Evolutionary conservation across 2,888 invertebrate species (phyloP).

Genomic region (Lamellibrachia satsuma): DNA sequence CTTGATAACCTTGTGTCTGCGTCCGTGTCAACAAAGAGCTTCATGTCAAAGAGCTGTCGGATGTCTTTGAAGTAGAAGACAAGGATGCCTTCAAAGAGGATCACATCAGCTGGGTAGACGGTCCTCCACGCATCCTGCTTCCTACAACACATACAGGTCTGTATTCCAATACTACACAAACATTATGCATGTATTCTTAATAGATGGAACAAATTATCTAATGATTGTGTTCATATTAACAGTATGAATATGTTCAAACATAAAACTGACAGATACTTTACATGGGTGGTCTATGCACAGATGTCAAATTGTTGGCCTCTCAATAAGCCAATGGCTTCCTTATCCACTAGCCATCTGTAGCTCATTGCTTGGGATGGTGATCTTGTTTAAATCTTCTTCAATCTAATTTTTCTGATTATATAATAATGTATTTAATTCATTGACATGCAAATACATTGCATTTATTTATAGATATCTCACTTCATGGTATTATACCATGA

Average conservation of each 20-base stretch:
- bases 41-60: conserved; percentile 96
- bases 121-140: conserved; percentile 69
- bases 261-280: too few relatives aligned
- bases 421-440: background rate
- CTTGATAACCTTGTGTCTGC: conserved; percentile 96
- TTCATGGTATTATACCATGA: background rate
- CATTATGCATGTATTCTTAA: too few relatives aligned
- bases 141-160: conserved; percentile 25
- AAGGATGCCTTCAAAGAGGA: conserved; percentile 96
- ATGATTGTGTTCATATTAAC: too few relatives aligned
- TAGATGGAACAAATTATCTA: too few relatives aligned
- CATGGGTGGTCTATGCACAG: too few relatives aligned
- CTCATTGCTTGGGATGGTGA: too few relatives aligned
- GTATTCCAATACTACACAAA: background rate
- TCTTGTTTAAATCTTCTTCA: too few relatives aligned
- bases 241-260: too few relatives aligned
- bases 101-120: conserved; percentile 95
- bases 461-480: background rate
- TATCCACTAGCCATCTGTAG: too few relatives aligned
- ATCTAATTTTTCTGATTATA: background rate
- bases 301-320: too few relatives aligned
- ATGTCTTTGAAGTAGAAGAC: conserved; percentile 97
- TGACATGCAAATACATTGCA: background rate
- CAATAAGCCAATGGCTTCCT: too few relatives aligned
- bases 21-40: conserved; percentile 98